These are phyloP conservation scores for Leptinotarsa haldemani DNA, from an alignment of 2,888 invertebrate genomes.

Conservation along the genomic window DNA sequence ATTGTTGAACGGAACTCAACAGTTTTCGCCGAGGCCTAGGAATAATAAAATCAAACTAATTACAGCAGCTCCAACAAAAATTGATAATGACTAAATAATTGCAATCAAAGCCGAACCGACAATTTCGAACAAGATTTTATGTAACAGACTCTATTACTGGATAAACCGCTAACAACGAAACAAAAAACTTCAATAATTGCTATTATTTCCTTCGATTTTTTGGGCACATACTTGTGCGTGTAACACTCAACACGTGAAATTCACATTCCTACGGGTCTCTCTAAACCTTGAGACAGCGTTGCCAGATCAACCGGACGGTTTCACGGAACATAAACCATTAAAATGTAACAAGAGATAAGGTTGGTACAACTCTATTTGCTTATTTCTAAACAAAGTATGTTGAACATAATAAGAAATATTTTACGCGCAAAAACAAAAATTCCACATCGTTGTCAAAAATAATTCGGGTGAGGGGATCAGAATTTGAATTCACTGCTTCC, in stretches of 20 bases:
- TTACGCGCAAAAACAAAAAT: too few species aligned
- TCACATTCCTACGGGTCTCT: conserved; percentile 53
- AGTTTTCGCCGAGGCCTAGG: background rate
- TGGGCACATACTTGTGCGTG: conserved; percentile 51
- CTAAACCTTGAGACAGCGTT: conserved; percentile 36
- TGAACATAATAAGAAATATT: too few species aligned
- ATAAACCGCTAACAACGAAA: conserved; percentile 47
- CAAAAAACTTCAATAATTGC: conserved; percentile 53
- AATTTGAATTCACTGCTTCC: background rate
- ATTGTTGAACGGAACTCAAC: conserved; percentile 6
- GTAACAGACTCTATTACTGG: conserved; percentile 38
- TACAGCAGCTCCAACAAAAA: conserved; percentile 15
- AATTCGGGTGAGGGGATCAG: background rate
- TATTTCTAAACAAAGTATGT: too few species aligned
- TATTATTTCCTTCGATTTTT: conserved; percentile 54
- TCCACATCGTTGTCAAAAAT: background rate
- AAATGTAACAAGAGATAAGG: background rate
- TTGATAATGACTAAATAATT: conserved; percentile 40
- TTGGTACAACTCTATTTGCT: too few species aligned
- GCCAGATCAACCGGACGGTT: conserved; percentile 14
- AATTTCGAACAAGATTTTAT: conserved; percentile 35
- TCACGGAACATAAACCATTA: background rate
- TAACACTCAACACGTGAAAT: conserved; percentile 54
- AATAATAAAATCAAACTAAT: conserved; percentile 20
- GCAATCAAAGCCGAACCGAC: conserved; percentile 36